These are phyloP conservation scores for Drosophila quasianomalipes DNA, from an alignment of 2,888 invertebrate species.

Conservation along the genomic window DNA sequence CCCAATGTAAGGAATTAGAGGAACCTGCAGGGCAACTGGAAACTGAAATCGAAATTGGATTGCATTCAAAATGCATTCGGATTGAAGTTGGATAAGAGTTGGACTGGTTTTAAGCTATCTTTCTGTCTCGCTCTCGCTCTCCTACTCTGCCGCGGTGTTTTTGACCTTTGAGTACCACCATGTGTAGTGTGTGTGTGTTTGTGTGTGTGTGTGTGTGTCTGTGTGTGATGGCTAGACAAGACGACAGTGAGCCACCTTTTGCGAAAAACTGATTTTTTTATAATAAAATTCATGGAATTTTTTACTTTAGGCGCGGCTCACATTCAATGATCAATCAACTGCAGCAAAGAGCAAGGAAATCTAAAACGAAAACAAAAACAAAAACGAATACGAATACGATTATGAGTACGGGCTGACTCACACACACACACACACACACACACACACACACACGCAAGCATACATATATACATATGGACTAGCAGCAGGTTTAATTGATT, in stretches of 20 bases:
- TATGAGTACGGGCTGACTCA: slow-evolving; percentile 56
- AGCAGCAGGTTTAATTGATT: slow-evolving; percentile 71
- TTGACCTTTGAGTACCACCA: slow-evolving; percentile 65
- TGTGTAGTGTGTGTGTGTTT: too few species aligned
- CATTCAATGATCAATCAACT: slow-evolving; percentile 73
- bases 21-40: slow-evolving; percentile 43
- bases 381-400: slow-evolving; percentile 34
- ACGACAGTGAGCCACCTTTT: slow-evolving; percentile 49
- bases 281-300: slow-evolving; percentile 76
- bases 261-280: slow-evolving; percentile 66
- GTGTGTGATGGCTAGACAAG: slow-evolving; percentile 27
- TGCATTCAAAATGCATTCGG: slow-evolving; percentile 47
- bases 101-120: slow-evolving; percentile 39
- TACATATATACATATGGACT: background rate
- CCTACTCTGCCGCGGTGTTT: slow-evolving; percentile 45
- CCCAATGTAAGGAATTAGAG: slow-evolving; percentile 46
- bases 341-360: slow-evolving; percentile 56
- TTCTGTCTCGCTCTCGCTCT: background rate
- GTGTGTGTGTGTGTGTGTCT: slow-evolving; percentile 11
- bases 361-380: slow-evolving; percentile 33
- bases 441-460: slow-evolving; percentile 25
- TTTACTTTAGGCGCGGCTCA: slow-evolving; percentile 69
- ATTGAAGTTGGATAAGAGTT: slow-evolving; percentile 43
- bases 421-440: slow-evolving; percentile 30
- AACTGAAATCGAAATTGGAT: slow-evolving; percentile 58